Percentiles rank a stretch among this genome's conserved stretches.
Conservation (phyloP, 2,797 vertebrate species). For the Accipiter superciliosus region DNA sequence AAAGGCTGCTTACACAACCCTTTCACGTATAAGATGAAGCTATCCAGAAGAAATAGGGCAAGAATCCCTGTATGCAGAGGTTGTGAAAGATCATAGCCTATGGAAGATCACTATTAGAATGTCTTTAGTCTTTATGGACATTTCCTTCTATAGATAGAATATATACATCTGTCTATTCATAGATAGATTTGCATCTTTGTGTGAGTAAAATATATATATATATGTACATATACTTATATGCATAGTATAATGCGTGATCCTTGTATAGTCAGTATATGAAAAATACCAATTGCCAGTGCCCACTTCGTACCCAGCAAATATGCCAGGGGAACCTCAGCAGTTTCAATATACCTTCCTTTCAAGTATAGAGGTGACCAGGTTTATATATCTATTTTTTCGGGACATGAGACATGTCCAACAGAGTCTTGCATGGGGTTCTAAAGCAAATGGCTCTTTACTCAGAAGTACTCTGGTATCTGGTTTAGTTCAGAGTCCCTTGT, state of each 20-base stretch:
- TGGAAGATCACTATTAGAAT: background rate
- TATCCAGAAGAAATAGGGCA: background rate
- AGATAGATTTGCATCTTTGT: background rate
- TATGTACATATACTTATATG: too few species aligned
- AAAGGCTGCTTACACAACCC: constrained; percentile 17
- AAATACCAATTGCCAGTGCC: background rate
- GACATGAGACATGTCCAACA: background rate
- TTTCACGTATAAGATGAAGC: background rate
- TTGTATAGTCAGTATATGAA: background rate
- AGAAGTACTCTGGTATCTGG: background rate
- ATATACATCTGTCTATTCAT: background rate
- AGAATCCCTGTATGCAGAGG: background rate
- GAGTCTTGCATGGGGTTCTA: background rate
- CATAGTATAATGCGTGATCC: background rate
- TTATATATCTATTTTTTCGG: background rate
- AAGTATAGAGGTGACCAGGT: background rate
- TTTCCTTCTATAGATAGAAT: background rate
- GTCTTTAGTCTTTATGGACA: background rate
- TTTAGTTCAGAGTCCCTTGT: background rate
- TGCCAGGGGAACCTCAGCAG: background rate
- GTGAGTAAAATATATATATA: background rate
- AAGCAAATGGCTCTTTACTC: background rate
- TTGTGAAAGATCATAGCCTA: background rate
- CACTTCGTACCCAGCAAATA: background rate
- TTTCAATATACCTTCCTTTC: background rate